Evolutionary conservation across 2,113 vertebrate genomes (phyloP).

Genomic region (Xenopus borealis): DNA sequence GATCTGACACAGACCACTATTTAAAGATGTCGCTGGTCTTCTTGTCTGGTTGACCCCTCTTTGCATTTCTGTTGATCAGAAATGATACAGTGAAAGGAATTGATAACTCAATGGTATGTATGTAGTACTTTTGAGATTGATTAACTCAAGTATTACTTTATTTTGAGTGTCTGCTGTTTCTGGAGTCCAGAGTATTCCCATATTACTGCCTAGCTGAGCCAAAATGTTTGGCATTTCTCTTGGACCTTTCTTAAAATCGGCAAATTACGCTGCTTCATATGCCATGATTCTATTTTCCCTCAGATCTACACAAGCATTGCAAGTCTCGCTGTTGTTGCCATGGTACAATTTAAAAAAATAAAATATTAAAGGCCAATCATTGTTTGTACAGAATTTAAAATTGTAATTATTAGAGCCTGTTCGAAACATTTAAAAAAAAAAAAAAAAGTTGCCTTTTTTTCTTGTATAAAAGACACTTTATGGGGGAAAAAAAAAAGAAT

Average conservation of each 20-base stretch:
- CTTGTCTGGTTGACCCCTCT: too few relatives aligned
- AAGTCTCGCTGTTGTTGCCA: conserved; percentile 90
- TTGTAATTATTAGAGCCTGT: conserved; percentile 91
- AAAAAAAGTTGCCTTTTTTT: conserved; percentile 89
- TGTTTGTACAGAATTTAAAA: conserved; percentile 85
- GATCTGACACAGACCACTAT: too few relatives aligned
- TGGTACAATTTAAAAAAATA: conserved; percentile 84
- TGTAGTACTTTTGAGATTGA: too few relatives aligned
- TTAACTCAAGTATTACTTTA: conserved; percentile 61
- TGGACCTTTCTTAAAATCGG: too few relatives aligned
- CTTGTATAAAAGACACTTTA: conserved; percentile 99
- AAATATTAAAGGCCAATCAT: conserved; percentile 73
- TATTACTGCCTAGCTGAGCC: conserved; percentile 96
- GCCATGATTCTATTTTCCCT: conserved; percentile 2
- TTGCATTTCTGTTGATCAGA: too few relatives aligned
- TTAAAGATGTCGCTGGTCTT: too few relatives aligned
- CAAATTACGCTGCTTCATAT: too few relatives aligned
- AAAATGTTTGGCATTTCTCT: conserved; percentile 74
- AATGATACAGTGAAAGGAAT: neutral
- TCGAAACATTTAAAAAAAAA: too few relatives aligned
- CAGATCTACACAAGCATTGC: conserved; percentile 69
- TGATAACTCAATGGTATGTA: neutral
- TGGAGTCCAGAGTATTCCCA: conserved; percentile 65
- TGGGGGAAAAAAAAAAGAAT: conserved; percentile 79
- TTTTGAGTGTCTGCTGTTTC: conserved; percentile 52